Evolutionary conservation across 2,888 invertebrate genomes (phyloP).

Genomic region (Microctonus brassicae): DNA sequence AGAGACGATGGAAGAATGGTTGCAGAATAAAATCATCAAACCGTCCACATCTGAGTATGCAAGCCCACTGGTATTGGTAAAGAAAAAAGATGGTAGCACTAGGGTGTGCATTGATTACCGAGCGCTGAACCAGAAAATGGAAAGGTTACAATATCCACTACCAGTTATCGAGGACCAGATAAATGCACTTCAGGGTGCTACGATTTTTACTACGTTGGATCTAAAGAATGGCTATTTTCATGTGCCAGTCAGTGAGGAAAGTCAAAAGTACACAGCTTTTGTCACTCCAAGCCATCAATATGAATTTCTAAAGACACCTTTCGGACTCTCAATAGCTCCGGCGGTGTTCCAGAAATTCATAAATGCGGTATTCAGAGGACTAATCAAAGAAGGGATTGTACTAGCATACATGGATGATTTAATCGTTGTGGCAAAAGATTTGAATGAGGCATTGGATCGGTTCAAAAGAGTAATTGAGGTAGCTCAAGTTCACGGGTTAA

Average conservation of each 20-base stretch:
- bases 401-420: constrained; percentile 42
- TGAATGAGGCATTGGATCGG: constrained; percentile 23
- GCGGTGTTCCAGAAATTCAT: constrained; percentile 36
- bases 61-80: constrained; percentile 48
- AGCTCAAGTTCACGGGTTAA: constrained; percentile 1
- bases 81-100: constrained; percentile 44
- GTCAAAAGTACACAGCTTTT: constrained; percentile 47
- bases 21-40: constrained; percentile 42
- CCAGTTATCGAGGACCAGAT: constrained; percentile 51
- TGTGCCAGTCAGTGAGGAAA: constrained; percentile 42
- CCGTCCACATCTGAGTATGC: constrained; percentile 46
- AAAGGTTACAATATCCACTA: constrained; percentile 46
- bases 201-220: constrained; percentile 43
- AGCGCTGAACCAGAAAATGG: constrained; percentile 45
- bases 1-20: constrained; percentile 44
- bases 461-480: constrained; percentile 30
- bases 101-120: constrained; percentile 51
- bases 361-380: constrained; percentile 33
- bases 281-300: constrained; percentile 45
- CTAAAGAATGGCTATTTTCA: constrained; percentile 43
- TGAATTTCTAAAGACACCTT: constrained; percentile 45
- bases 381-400: constrained; percentile 20
- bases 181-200: constrained; percentile 37
- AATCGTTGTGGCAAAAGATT: constrained; percentile 35
- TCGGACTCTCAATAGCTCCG: constrained; percentile 47